Evolutionary conservation across 1,140 invertebrate genomes (phyloP).

Genomic region (Brachionus angularis): DNA sequence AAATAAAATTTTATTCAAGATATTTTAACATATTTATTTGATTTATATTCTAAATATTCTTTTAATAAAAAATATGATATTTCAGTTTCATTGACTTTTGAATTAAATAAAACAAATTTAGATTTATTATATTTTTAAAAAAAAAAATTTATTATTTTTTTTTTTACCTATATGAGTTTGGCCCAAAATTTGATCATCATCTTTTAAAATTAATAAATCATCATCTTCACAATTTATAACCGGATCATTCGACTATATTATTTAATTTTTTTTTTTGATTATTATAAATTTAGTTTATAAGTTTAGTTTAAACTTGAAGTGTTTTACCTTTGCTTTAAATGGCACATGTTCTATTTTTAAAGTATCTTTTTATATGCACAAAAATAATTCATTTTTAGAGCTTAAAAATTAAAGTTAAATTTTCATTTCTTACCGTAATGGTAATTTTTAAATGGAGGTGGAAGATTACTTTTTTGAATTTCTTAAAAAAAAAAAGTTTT

Average conservation of each 20-base stretch:
- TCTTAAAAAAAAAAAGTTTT: too few species aligned
- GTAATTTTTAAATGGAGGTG: slow-evolving; percentile 30
- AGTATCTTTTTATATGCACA: slow-evolving; percentile 1
- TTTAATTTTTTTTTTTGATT: not conserved
- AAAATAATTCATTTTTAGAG: too few species aligned
- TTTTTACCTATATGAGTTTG: not conserved
- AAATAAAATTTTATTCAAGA: not conserved
- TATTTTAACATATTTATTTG: not conserved
- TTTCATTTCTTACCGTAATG: slow-evolving; percentile 6
- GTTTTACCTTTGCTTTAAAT: slow-evolving; percentile 34
- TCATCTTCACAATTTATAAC: slow-evolving; percentile 38
- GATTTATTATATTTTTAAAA: too few species aligned
- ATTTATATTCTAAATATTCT: slow-evolving; percentile 26
- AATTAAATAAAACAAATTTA: too few species aligned
- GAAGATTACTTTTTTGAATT: slow-evolving; percentile 27
- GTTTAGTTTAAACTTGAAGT: not conserved
- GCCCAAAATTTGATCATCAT: slow-evolving; percentile 22
- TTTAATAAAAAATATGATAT: slow-evolving; percentile 26
- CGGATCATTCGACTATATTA: slow-evolving; percentile 16
- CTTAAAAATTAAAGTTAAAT: not conserved
- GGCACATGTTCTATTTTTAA: slow-evolving; percentile 38
- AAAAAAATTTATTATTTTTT: not conserved
- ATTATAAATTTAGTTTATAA: not conserved
- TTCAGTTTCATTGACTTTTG: slow-evolving; percentile 31
- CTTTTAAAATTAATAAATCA: slow-evolving; percentile 26